Base-by-base conservation (phyloP, 35 echinoderm and acorn worm species). In the Heliocidaris erythrogramma region DNA sequence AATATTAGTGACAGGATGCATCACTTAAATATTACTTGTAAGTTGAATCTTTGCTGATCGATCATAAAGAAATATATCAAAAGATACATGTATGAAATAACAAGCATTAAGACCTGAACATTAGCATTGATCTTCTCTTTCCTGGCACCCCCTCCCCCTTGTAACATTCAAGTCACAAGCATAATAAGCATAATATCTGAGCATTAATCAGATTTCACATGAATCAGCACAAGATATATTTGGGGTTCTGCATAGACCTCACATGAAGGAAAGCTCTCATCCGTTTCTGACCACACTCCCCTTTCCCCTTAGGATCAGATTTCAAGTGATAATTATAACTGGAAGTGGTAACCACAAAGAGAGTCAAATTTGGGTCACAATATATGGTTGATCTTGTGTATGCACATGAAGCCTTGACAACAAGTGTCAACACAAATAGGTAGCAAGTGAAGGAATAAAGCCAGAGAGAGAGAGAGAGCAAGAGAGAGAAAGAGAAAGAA, bases 301-400 rank as follows among this genome's bases (percentile, higher is more conserved):
- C 65, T 78, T 78, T 78, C 65, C 65, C n/a, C 65, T 27, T 27
- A 78, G 65, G 65, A 78, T 78, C 65, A 78, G 65, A 78, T 78
- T n/a, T 5, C 65, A 78, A 78, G n/a, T 18, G 24, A 78, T 78
- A 78, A n/a, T 78, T 78, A 5, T 78, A 78, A 5, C 65, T 78
- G 65, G 65, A 78, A 78, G 18, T 78, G 65, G 65, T 78, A 4
- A 18, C 65, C 65, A 78, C 65, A 78, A 78, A 78, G 17, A n/a
- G 65, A 78, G 65, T 78, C 65, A 78, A 78, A n/a, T 78, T 78
- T 78, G 17, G 65, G 65, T 78, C 65, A 78, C 21, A 78, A 78
- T 21, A 78, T 21, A 78, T 7, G 5, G 65, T n/a, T 69, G 60
- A 69, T 17, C 17, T 27, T 17, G 60, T 78, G 18, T 78, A 18